phyloP scores from a whole-genome alignment of 2,888 invertebrate genomes.

The Drosophila fungiperda region DNA sequence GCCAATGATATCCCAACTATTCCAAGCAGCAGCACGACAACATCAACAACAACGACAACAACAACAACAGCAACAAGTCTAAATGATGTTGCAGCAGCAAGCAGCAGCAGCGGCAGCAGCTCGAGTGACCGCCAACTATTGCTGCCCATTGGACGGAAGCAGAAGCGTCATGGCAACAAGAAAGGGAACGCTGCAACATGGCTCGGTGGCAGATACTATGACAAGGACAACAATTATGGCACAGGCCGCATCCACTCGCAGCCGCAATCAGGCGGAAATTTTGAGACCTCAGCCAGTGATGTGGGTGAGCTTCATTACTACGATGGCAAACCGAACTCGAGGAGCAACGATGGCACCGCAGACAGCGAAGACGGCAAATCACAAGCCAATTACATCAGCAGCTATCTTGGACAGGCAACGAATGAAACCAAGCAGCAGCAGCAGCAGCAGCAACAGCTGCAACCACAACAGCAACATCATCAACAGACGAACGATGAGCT shows the following conservation, averaged over 20 bases:
- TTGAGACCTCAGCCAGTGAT: slow-evolving; percentile 26
- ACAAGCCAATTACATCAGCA: slow-evolving; percentile 50
- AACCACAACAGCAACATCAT: background rate
- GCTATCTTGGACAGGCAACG: slow-evolving; percentile 28
- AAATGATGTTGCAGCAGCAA: slow-evolving; percentile 8
- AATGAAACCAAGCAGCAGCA: slow-evolving; percentile 29
- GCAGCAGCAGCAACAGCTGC: background rate
- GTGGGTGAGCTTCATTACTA: slow-evolving; percentile 63
- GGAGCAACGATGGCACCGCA: background rate
- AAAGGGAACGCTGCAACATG: slow-evolving; percentile 11
- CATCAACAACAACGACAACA: slow-evolving; percentile 8
- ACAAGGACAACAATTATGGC: slow-evolving; percentile 31
- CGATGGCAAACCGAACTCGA: slow-evolving; percentile 23
- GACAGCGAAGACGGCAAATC: slow-evolving; percentile 31
- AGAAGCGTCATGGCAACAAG: slow-evolving; percentile 40
- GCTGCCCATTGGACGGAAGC: slow-evolving; percentile 46
- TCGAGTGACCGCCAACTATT: slow-evolving; percentile 18
- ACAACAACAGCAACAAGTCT: slow-evolving; percentile 1
- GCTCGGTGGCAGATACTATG: slow-evolving; percentile 16
- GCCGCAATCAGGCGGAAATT: slow-evolving; percentile 30
- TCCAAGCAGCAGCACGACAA: slow-evolving; percentile 1
- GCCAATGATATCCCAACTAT: background rate
- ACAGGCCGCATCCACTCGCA: slow-evolving; percentile 21
- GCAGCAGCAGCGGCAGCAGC: slow-evolving; percentile 7
- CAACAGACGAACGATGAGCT: slow-evolving; percentile 31